A percentile compares a stretch with the other conserved stretches of the same genome.
phyloP scores from a whole-genome alignment of 2,888 invertebrate genomes.

The Ommatoiulus sabulosus region DNA sequence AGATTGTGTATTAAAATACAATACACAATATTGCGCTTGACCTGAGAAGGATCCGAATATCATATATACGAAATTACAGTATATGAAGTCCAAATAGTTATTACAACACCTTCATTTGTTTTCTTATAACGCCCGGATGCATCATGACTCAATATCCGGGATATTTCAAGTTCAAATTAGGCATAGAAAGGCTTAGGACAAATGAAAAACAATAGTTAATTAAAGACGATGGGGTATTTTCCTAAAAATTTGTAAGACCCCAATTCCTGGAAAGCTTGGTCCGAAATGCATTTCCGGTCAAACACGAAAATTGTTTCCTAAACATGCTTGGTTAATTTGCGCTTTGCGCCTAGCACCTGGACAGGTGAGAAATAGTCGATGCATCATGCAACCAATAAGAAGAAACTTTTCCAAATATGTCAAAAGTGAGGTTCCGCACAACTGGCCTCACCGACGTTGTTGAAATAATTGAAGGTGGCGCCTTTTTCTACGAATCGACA shows the following conservation, averaged over 20 bases:
- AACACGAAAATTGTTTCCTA: neutral
- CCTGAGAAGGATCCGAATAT: neutral
- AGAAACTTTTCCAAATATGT: neutral
- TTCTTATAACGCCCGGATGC: neutral
- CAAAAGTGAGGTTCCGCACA: neutral
- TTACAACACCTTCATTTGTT: neutral
- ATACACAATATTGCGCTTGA: neutral
- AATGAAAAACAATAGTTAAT: slow-evolving; percentile 17
- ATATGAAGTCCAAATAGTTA: neutral
- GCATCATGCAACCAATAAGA: neutral
- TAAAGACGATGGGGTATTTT: neutral
- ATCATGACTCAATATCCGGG: slow-evolving; percentile 31
- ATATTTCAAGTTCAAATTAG: neutral
- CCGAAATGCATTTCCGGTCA: slow-evolving; percentile 30
- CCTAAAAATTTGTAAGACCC: neutral
- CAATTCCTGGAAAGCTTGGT: slow-evolving; percentile 8
- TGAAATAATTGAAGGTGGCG: neutral
- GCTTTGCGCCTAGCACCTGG: neutral
- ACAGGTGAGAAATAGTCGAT: neutral
- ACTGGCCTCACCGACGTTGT: neutral
- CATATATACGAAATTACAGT: neutral
- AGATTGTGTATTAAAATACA: no score
- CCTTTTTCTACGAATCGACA: neutral
- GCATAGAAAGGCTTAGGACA: neutral
- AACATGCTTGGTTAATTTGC: neutral